Evolutionary conservation across 2,113 vertebrate genomes (phyloP), one percentile per base, ranked within the genome.

Genomic region (Scomber japonicus): DNA sequence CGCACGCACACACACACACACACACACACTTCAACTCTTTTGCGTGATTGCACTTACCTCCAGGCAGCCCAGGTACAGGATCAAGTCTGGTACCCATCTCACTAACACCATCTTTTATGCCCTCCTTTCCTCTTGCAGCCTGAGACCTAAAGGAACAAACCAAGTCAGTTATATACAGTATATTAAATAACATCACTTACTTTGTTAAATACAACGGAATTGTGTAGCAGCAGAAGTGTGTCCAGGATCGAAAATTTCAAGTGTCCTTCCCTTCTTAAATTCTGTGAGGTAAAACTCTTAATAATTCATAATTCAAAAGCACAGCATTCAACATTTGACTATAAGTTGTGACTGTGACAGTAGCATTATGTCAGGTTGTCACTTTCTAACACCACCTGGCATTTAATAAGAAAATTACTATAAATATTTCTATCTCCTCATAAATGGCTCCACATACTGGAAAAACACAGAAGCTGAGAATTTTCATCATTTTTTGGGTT

Each of bases 41-140:
- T 5, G 4, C 5, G 16, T n/a, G 62, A 62, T 45, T 15, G 21
- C 46, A 89, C 89, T 90, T 64, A 98, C 97, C 96, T 94, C 97
- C 97, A 3, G 98, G 97, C 48, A 98, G 94, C 6, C 98, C 98
- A 50, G 98, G 98, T 13, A 99, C 97, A 9, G 98, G 98, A 83
- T 99, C 97, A 6, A 99, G 89, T 89, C 96, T 97, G 90, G 96
- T 97, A 12, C 97, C 98, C 0, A 96, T 96, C 80, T 99, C 98
- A 69, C 93, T 96, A 73, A 96, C 93, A 8, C 96, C 97, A 1
- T 98, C 97, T 84, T 96, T 96, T 50, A 96, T 91, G 30, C 96
- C 97, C 35, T 98, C 97, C 89, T 97, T 97, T 21, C 97, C 98
- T 94, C 97, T 95, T 61, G 97, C 97, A 81, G 96, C 97, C 75